Evolutionary conservation across 2,113 vertebrate species (phyloP), one percentile per base, ranked within the genome.

Genomic region (Cebidichthys violaceus): DNA sequence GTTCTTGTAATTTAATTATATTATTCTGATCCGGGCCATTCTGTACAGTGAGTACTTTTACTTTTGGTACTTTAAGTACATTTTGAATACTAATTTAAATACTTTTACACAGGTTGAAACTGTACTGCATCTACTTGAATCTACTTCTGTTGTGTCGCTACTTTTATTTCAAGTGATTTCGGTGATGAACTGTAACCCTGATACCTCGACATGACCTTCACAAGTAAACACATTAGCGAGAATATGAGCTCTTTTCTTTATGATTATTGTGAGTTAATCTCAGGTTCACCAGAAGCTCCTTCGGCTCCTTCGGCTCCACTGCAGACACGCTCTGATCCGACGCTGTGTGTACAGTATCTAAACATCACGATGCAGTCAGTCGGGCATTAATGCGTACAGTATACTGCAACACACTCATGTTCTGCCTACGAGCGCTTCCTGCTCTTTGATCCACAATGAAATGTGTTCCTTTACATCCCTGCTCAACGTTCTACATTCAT

Each of bases 401-500:
- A 31, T 11, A 33, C 64, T 47, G 22, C 20, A 24, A 18, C 29
- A 57, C 37, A 57, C 79, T 50, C 8, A 50, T 50, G 69, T 67
- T 75, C 33, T 22, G 9, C 24, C 61, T 65, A 64, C 5, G 9
- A 75, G 50, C 27, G 10, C 61, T 65, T 59, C 76, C 82, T 64
- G 57, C 45, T 39, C 59, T 83, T 80, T 84, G 70, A 62, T 85
- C 67, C 31, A 41, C 75, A 31, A 18, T 60, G 35, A 77, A 61
- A 52, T 24, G 29, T 50, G 22, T 84, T 79, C 18, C 60, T 79
- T 82, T 80, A 55, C 59, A 70, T 67, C 37, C 61, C 70, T 67
- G 73, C 43, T 66, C 71, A 50, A 2, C 69, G 76, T 75, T 90
- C 76, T 18, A 75, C 84, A 68, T 81, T 88, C 55, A 81, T 84